A percentile compares a stretch with the other conserved stretches of the same genome.
These are phyloP conservation scores for Cenopis cana DNA, from an alignment of 2,888 invertebrate species.

Conservation along the genomic window DNA sequence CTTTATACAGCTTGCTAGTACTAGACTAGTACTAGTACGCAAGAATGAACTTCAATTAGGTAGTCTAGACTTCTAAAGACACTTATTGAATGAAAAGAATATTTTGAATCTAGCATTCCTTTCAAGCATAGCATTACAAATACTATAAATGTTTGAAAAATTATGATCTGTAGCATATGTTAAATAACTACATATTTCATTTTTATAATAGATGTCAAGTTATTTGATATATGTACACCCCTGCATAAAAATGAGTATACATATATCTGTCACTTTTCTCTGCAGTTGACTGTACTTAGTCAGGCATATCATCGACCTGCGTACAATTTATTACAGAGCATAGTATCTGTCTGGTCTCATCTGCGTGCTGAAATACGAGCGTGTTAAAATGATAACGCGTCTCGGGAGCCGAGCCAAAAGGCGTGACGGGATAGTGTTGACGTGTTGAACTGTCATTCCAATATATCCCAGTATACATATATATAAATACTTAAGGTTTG, in stretches of 20 bases:
- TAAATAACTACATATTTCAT: no score
- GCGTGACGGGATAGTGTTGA: background rate
- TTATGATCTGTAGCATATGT: no score
- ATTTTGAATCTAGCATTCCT: background rate
- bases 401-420: conserved; percentile 18
- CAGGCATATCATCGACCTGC: no score
- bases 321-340: background rate
- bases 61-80: conserved; percentile 3
- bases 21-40: background rate
- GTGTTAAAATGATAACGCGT: conserved; percentile 6
- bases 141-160: no score
- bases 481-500: no score
- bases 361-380: conserved; percentile 3
- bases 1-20: background rate
- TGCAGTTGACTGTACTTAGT: no score
- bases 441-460: conserved; percentile 3
- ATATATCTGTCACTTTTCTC: no score
- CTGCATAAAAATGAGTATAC: no score
- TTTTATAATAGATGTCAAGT: no score
- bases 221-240: no score
- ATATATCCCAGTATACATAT: background rate
- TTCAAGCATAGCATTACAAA: no score
- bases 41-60: conserved; percentile 8
- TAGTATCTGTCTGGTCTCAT: background rate
- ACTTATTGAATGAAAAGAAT: background rate